A percentile compares a stretch with the other conserved stretches of the same genome.
These are phyloP conservation scores for Coluber constrictor DNA, from an alignment of 2,797 vertebrate species.

Conservation along the genomic window DNA sequence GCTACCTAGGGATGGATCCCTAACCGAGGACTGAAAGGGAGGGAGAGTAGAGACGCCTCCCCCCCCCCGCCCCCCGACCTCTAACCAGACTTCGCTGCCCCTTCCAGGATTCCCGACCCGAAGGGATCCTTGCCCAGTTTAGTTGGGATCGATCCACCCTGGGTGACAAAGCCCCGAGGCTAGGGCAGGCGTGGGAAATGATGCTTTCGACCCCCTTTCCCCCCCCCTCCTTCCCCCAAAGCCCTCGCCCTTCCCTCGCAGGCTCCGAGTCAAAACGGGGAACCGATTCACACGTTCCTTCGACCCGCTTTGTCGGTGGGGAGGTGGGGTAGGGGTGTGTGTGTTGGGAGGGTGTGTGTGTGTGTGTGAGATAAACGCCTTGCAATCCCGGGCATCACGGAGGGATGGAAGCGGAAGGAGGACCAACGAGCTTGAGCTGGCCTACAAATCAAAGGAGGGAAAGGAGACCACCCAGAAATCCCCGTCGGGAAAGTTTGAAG, in stretches of 20 bases:
- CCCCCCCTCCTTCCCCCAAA: neutral
- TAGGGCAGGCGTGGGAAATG: neutral
- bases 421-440: neutral
- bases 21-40: neutral
- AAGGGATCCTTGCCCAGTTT: neutral
- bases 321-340: neutral
- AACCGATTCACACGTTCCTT: neutral
- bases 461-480: neutral
- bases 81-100: neutral
- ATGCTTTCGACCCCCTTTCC: neutral
- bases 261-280: neutral
- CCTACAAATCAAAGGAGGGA: neutral
- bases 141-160: neutral
- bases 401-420: neutral
- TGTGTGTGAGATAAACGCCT: neutral
- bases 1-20: neutral
- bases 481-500: neutral
- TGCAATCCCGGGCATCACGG: neutral
- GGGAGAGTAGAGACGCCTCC: neutral
- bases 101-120: neutral
- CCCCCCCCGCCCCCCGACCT: neutral
- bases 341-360: no score
- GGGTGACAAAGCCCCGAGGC: neutral
- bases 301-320: neutral
- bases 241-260: neutral